Evolutionary conservation across 1,140 invertebrate genomes (phyloP), one percentile per base, ranked within the genome.

Genomic region (Euwallacea fornicatus): DNA sequence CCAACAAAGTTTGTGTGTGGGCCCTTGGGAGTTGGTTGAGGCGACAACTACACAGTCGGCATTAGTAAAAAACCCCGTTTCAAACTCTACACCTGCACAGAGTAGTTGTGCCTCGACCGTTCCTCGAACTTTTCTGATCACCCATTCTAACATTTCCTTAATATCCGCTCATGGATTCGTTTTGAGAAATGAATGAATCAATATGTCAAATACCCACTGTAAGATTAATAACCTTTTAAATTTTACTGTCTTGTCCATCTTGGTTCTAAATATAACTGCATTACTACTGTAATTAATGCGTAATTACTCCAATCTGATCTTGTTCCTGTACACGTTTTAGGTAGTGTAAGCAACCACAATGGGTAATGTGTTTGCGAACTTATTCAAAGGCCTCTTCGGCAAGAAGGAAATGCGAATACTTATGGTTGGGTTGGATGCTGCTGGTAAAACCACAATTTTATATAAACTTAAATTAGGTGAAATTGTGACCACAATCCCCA

Each of bases 391-490:
- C 87, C 92, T 98, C 75, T 97, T 98, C 86, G 96, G 95, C 86
- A 98, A 98, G 86, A 97, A 97, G 83, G 95, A 98, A 88, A 97
- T 98, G 95, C 92, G 95, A 86, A 97, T 97, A 90, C 88, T 98
- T 83, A 98, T 98, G 96, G 96, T 90, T 77, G 97, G 97, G 80
- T 88, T 99, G 76, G 97, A 99, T 89, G 96, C 96, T 80, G 97
- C 97, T 85, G 97, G 97, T 87, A 99, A 99, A 92, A 99, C 97
- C 80, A 99, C 97, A 85, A 99, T 99, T 85, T 88, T 99, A 85
- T 98, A 99, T 88, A 98, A 98, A 90, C 89, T 99, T 82, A 98
- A 99, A 90, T 90, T 99, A 87, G 97, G 97, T 83, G 97, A 99
- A 93, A 97, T 99, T 87, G 96, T 99, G 78, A 98, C 96, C 82